A percentile compares a stretch with the other conserved stretches of the same genome.
These are phyloP conservation scores for Tetranychus piercei DNA, from an alignment of 2,888 invertebrate species.

Conservation along the genomic window DNA sequence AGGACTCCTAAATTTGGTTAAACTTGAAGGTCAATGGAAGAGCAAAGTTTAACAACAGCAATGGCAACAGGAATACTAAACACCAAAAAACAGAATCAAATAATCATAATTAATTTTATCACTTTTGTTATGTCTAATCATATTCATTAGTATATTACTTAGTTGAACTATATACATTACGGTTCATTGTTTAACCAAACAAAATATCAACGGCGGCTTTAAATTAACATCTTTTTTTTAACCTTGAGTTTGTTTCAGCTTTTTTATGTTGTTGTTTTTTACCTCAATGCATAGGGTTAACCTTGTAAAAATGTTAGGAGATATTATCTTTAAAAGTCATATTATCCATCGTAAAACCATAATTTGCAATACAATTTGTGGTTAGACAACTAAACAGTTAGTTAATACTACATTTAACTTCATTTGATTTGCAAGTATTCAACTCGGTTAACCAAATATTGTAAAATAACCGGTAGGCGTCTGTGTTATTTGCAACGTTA, in stretches of 20 bases:
- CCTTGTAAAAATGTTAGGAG: too few relatives aligned
- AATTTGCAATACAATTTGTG: not conserved
- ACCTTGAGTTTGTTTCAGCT: too few relatives aligned
- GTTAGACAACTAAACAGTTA: not conserved
- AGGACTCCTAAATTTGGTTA: not conserved
- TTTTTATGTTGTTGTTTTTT: too few relatives aligned
- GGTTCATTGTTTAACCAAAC: too few relatives aligned
- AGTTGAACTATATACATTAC: too few relatives aligned
- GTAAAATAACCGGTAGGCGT: too few relatives aligned
- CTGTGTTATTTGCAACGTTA: too few relatives aligned
- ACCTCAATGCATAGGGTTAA: too few relatives aligned
- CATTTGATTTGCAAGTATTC: not conserved
- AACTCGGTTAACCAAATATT: not conserved
- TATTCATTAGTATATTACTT: not conserved
- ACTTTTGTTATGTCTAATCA: not conserved
- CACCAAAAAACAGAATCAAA: not conserved
- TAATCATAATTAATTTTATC: not conserved
- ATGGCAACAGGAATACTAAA: not conserved
- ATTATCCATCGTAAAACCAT: too few relatives aligned
- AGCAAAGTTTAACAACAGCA: not conserved
- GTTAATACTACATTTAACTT: not conserved
- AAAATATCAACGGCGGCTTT: too few relatives aligned
- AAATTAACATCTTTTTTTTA: too few relatives aligned
- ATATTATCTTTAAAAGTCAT: too few relatives aligned
- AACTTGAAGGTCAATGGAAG: not conserved